Base-by-base conservation (phyloP, 2,888 invertebrate genomes). In the Epistrophella euchroma region DNA sequence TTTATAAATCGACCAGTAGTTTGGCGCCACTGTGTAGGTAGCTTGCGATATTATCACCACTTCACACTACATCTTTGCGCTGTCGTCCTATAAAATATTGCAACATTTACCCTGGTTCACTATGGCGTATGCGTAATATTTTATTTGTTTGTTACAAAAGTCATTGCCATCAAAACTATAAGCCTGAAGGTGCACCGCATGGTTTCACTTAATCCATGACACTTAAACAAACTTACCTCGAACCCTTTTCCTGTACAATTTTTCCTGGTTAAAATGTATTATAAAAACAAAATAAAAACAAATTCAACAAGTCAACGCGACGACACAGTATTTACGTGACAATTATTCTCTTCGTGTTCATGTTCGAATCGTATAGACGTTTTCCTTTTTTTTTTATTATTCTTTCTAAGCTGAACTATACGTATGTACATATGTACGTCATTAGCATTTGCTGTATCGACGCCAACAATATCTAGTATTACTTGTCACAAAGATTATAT, bases 401-500 rank as follows among this genome's bases (percentile, higher is more conserved):
- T 64, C 9, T 15, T 80, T 47, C 19, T 55, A 70, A 55, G 45
- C 28, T 58, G n/a, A 64, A 66, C 40, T 75, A 47, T 52, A 55
- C 62, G 11, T 37, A 40, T 4, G n/a, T n/a, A n/a, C n/a, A n/a
- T n/a, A 4, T 4, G 40, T 25, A 6, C 28, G 9, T 28, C 70
- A 73, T 78, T 52, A 70, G 68, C 78, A 73, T 70, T 73, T 74
- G 22, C 13, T 45, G 72, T 73, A 25, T 74, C 32, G 50, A 62
- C 60, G 45, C 45, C 68, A 64, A 19, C 70, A 71, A 40, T 25
- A 50, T 35, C 25, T 52, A 66, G 55, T 37, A 66, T 28, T 66
- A 58, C 62, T 71, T 84, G 79, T 79, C 79, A 71, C 68, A 47
- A 43, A 64, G 84, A 58, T 71, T 71, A 35, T 74, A 71, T 43